Evolutionary conservation across 2,797 vertebrate genomes (phyloP), one percentile per base, ranked within the genome.

Genomic region (Acipenser transmontanus): DNA sequence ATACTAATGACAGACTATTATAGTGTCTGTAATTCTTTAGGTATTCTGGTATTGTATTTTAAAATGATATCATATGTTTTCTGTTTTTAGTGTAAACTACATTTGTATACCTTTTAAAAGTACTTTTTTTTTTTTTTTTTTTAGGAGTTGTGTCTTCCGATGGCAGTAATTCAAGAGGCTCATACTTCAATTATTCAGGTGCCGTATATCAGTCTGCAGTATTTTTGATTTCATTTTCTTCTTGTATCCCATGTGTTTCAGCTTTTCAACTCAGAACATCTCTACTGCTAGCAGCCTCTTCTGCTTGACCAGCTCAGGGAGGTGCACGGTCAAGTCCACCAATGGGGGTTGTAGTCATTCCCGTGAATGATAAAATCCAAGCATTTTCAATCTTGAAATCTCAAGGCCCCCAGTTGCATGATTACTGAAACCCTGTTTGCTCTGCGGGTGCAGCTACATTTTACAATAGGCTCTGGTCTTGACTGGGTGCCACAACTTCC

Each of bases 181-280:
- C 50, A 0, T 13, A 72, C 72, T 77, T 67, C 77, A 76, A 7
- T 66, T 78, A 77, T 2, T 76, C 83, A 66, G 84, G 83, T 83
- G 72, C 77, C 69, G 54, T n/a, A n/a, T 57, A 34, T 34, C 54
- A 57, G 12, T 11, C 6, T 1, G 11, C 2, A 11, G 14, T 13
- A 57, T 57, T 6, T 11, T 57, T 11, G 14, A 7, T 57, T 57
- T 57, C 54, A 57, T 11, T 11, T 57, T 11, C 54, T n/a, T 11
- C 12, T 57, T 57, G 14, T n/a, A n/a, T 57, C 3, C 9, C 14
- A n/a, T 13, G 12, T 57, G 12, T n/a, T 57, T n/a, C 8, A 10
- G 7, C 54, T 11, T 4, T 57, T 13, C 12, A 13, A 1, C 8
- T 10, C 54, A 6, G 13, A 57, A 6, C 7, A 7, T 5, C 54